Percentiles rank a stretch among this genome's conserved stretches.
Conservation (phyloP, 2,113 vertebrate genomes). For the Xenopus laevis region DNA sequence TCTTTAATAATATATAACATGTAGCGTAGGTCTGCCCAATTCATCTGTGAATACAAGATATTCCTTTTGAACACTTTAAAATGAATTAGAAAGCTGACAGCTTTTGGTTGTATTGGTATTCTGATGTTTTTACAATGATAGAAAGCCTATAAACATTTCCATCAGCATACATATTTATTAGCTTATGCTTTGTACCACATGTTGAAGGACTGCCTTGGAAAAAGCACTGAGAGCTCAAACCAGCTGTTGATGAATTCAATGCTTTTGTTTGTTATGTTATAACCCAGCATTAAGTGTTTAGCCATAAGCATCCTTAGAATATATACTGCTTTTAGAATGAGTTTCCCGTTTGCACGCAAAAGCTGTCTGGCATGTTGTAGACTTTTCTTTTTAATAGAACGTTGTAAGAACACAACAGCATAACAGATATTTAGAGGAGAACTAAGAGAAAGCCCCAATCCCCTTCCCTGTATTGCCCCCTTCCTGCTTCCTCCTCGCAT, state of each 20-base stretch:
- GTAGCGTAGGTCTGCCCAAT: background rate
- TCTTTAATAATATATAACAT: background rate
- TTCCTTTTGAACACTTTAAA: background rate
- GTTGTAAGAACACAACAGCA: too few relatives aligned
- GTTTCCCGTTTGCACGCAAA: conserved; percentile 12
- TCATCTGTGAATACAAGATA: background rate
- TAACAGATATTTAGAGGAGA: too few relatives aligned
- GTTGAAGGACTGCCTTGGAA: conserved; percentile 11
- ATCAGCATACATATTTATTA: conserved; percentile 17
- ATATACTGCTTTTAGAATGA: background rate
- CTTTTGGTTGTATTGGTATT: conserved; percentile 1
- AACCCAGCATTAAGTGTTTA: background rate
- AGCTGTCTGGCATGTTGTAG: background rate
- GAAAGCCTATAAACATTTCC: conserved; percentile 12
- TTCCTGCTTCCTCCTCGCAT: too few relatives aligned
- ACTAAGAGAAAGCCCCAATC: too few relatives aligned
- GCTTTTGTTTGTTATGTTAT: conserved; percentile 9
- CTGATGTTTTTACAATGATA: background rate
- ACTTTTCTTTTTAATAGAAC: too few relatives aligned
- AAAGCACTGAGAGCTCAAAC: background rate
- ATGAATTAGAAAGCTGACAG: conserved; percentile 4
- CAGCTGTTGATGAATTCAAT: conserved; percentile 3
- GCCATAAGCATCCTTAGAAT: background rate
- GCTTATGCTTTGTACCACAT: background rate
- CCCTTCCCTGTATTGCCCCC: too few relatives aligned